Conservation (phyloP, 2,888 invertebrate species). For the Pammene aurita region DNA sequence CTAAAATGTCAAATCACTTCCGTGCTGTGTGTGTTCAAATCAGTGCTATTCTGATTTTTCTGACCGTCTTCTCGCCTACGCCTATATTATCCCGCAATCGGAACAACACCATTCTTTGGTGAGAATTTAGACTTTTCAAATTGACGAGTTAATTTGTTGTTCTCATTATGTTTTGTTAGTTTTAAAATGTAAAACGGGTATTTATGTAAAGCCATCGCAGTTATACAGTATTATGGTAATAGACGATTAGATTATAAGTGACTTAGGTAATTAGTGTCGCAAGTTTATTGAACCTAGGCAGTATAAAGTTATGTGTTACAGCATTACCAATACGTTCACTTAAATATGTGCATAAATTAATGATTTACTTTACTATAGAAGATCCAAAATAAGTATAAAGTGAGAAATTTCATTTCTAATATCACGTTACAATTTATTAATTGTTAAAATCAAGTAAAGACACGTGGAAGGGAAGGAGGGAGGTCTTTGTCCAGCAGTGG, state of each 20-base stretch:
- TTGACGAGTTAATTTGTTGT: slow-evolving; percentile 15
- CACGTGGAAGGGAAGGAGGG: no score
- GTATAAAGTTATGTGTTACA: slow-evolving; percentile 3
- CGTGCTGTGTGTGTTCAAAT: no score
- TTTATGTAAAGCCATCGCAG: not conserved
- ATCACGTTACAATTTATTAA: no score
- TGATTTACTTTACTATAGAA: no score
- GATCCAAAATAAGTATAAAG: no score
- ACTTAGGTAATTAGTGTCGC: slow-evolving; percentile 4
- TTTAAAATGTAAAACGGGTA: slow-evolving; percentile 7
- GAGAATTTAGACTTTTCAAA: slow-evolving; percentile 34
- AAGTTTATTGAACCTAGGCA: not conserved
- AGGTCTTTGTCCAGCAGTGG: no score
- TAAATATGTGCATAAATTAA: not conserved
- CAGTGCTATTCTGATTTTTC: no score
- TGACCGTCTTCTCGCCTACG: no score
- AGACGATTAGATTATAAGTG: not conserved
- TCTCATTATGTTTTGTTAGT: slow-evolving; percentile 3
- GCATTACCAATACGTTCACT: not conserved
- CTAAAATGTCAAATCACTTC: no score
- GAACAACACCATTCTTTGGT: not conserved
- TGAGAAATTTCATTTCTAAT: no score
- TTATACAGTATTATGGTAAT: slow-evolving; percentile 2
- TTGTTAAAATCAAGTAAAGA: no score
- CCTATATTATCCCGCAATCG: not conserved